Base-by-base conservation (phyloP, 2,888 invertebrate genomes). In the Eudemis profundana region DNA sequence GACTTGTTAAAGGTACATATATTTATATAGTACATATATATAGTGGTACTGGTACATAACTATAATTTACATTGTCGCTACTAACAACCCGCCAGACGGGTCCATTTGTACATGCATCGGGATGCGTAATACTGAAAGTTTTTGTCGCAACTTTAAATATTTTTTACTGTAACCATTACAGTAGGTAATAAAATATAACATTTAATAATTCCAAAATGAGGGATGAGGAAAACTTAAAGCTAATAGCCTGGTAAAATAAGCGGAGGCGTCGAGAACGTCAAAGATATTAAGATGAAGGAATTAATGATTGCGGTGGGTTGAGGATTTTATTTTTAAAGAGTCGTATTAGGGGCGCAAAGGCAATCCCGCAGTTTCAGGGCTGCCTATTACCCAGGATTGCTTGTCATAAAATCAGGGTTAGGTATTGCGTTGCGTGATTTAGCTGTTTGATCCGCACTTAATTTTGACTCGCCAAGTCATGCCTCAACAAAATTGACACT, bases 281-380 rank as follows among this genome's bases (percentile, higher is more conserved):
- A 51, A 57, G 57, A 59, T 64, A 64, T 64, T 64, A 59, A 64
- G 27, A 64, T 51, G 57, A 51, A 64, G 57, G 51, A 64, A 64
- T 64, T 64, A 64, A 64, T 64, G 57, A 64, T 64, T 50, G 44
- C 57, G 64, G 57, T 57, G 23, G 50, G 64, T 64, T 64, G 57
- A 44, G 57, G 42, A 19, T 64, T 64, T 64, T 59, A 57, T 64
- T 64, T 63, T 56, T 64, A 59, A 64, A 64, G 64, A 64, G 64
- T 36, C 57, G 44, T 64, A 64, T 59, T 57, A 59, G 36, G 44
- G 49, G 21, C 40, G 56, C 23, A 50, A 33, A 19, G 44, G 44
- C 33, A 54, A 47, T 46, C 38, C 64, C 36, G 64, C 51, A 36
- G 33, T 44, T 38, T 42, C 44, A 44, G 64, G 63, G 64, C 33